A percentile compares a stretch with the other conserved stretches of the same genome.
Conservation (phyloP, 1,140 invertebrate species). For the Myzus persicae region DNA sequence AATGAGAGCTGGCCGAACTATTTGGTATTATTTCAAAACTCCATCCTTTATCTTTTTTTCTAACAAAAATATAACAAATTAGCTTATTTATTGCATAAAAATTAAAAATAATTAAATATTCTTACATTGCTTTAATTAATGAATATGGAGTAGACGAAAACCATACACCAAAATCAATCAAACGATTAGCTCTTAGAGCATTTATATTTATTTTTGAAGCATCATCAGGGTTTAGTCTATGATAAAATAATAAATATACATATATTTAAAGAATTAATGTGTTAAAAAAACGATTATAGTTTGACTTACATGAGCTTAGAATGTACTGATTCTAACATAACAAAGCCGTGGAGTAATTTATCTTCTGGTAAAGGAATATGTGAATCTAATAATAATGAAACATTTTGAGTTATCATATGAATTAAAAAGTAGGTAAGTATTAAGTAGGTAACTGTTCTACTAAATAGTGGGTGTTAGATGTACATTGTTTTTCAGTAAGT, state of each 20-base stretch:
- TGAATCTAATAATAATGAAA: constrained; percentile 68
- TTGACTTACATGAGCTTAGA: constrained; percentile 67
- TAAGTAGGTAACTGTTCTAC: neutral
- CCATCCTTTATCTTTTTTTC: constrained; percentile 36
- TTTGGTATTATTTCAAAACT: constrained; percentile 51
- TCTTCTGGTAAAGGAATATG: constrained; percentile 79
- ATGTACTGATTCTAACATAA: constrained; percentile 74
- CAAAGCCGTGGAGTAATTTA: constrained; percentile 79
- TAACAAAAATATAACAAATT: neutral
- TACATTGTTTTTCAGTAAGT: too few species aligned
- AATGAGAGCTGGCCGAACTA: constrained; percentile 43
- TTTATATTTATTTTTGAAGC: constrained; percentile 56
- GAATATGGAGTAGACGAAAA: constrained; percentile 66
- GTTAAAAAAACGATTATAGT: neutral
- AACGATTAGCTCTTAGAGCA: constrained; percentile 63
- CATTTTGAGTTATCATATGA: neutral
- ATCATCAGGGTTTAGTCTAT: constrained; percentile 17
- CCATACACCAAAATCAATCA: constrained; percentile 67
- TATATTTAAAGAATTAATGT: neutral
- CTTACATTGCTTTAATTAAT: constrained; percentile 64
- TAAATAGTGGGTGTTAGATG: too few species aligned
- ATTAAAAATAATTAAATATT: neutral
- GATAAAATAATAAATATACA: constrained; percentile 18
- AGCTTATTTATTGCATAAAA: constrained; percentile 57
- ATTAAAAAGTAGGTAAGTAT: neutral